Base-by-base conservation (phyloP, 1,140 invertebrate genomes). In the Leptonema lineaticorne region DNA sequence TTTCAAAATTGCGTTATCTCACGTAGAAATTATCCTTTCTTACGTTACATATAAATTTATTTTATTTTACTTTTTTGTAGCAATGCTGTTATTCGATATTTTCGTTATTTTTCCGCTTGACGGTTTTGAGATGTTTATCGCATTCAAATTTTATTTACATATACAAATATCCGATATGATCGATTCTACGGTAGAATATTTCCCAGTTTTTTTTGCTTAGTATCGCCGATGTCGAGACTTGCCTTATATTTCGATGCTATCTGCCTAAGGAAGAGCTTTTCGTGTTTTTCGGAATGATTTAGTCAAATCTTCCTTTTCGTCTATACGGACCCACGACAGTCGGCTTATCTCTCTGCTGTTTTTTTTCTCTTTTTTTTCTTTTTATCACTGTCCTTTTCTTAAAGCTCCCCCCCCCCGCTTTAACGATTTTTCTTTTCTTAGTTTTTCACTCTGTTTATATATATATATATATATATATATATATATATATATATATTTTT, bases 261-360 rank as follows among this genome's bases (percentile, higher is more conserved):
- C 62, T 24, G 37, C 27, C 46, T n/a, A n/a, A 11, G 41, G 41
- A 41, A 53, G 62, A 64, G 62, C 62, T 64, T 64, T 64, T 30
- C 24, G 45, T 41, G 62, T 41, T 64, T n/a, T 41, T 20, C 46
- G 16, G 62, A 64, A 64, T 64, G 62, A 64, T 64, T 50, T 50
- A 50, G 45, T 46, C 45, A 50, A 50, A 64, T 50, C 62, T 64
- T 64, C 33, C 45, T 50, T 50, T 64, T 64, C 62, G 62, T 50
- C 62, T 46, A 30, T n/a, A n/a, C 27, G 37, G 37, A 50, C 62
- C 33, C 62, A 53, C 45, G 62, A 45, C 62, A 20, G 45, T 50
- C 45, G 30, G 62, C 45, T 64, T 64, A 64, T 64, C 62, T 50
- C 62, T 41, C 9, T 33, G 62, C 46, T 64, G 28, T 64, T 64